Evolutionary conservation across 2,888 invertebrate genomes (phyloP), one percentile per base, ranked within the genome.

Genomic region (Machimus rusticus): DNA sequence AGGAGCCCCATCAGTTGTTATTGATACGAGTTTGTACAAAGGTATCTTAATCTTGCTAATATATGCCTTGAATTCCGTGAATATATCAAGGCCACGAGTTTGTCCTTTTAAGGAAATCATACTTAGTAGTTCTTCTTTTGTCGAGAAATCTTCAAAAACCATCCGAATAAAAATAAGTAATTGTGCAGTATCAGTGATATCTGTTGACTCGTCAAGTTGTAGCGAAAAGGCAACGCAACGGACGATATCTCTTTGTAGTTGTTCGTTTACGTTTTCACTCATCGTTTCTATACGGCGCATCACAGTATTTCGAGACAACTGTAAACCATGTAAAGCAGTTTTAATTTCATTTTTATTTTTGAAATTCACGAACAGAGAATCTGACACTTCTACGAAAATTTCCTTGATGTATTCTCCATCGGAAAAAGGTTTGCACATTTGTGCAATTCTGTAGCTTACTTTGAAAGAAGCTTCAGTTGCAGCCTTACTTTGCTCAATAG

Each of bases 1-100:
- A 76, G 89, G 89, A 87, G 90, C 89, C 89, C 89, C 90, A 89
- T 90, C 89, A 31, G 90, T 90, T 31, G 88, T 89, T 39, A 90
- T 89, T 55, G 86, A 88, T 23, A 89, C 89, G 2, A 90, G 86
- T 88, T 90, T 90, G 55, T 88, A 77, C 31, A 89, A 74, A 78
- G 88, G 89, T 46, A 90, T 88, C 46, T 88, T 88, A 34, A 76
- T 37, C 37, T 37, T 5, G 37, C 3, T 6, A 37, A 37, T 37
- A 37, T 37, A 37, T 37, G 37, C 37, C 5, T 37, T 37, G 37
- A 37, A 37, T 37, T 37, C 37, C 37, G 37, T 37, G 37, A 6
- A 37, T 37, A 37, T 6, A 37, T 37, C 37, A 37, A 37, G 37
- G 37, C 37, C 37, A 37, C 37, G 37, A 37, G 37, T 37, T 37